Evolutionary conservation across 1,140 invertebrate species (phyloP).

Genomic region (Pachypsylla venusta): DNA sequence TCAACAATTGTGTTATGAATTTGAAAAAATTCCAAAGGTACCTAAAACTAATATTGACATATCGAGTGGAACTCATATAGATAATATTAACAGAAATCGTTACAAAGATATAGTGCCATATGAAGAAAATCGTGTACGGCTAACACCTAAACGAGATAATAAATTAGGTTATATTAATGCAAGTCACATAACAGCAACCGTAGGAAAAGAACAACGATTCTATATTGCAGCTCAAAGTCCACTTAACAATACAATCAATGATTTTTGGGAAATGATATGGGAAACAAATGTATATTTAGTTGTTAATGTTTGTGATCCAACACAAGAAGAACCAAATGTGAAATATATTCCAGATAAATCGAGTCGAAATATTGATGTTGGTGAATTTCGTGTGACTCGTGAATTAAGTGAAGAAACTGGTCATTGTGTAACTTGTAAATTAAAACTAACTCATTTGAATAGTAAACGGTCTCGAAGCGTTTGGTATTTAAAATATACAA

Average conservation of each 20-base stretch:
- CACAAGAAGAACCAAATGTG: conserved; percentile 31
- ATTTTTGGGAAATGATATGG: conserved; percentile 81
- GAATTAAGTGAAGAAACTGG: conserved; percentile 44
- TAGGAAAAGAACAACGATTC: conserved; percentile 56
- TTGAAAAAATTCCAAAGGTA: conserved; percentile 70
- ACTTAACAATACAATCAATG: conserved; percentile 38
- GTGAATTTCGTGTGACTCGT: conserved; percentile 50
- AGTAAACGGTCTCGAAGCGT: conserved; percentile 43
- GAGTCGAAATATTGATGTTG: conserved; percentile 4
- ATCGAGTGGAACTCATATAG: conserved; percentile 45
- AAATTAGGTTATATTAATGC: conserved; percentile 79
- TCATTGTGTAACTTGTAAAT: conserved; percentile 41
- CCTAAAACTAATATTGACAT: conserved; percentile 46
- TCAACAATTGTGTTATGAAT: conserved; percentile 68
- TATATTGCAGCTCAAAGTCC: conserved; percentile 74
- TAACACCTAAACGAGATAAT: conserved; percentile 62
- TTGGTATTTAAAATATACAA: conserved; percentile 67
- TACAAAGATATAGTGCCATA: conserved; percentile 65
- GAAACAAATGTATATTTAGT: conserved; percentile 64
- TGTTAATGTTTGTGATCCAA: conserved; percentile 34
- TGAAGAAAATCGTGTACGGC: conserved; percentile 66
- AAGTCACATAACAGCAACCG: conserved; percentile 63
- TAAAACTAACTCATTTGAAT: conserved; percentile 37
- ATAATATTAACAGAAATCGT: conserved; percentile 41
- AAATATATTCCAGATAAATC: conserved; percentile 39